phyloP scores from a whole-genome alignment of 2,888 invertebrate genomes.

The Dryococelus australis region DNA sequence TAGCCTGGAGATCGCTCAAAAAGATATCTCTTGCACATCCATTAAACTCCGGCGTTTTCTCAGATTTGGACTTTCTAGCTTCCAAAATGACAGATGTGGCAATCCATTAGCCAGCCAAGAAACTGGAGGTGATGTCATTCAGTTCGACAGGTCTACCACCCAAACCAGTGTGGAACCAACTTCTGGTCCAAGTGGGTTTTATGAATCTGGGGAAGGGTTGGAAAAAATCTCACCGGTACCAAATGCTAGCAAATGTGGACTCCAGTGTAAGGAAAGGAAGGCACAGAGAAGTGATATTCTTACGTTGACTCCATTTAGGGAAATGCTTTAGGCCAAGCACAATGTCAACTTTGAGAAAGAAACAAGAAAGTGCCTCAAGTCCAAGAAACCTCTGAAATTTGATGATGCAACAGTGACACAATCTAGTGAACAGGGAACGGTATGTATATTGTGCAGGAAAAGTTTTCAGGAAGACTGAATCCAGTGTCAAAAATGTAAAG shows the following conservation, averaged over 20 bases:
- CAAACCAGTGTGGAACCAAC: background rate
- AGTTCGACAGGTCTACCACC: background rate
- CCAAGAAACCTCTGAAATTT: too few relatives aligned
- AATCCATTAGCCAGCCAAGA: background rate
- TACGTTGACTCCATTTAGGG: background rate
- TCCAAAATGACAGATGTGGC: too few relatives aligned
- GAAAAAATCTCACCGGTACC: conserved; percentile 12
- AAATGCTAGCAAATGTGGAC: conserved; percentile 17
- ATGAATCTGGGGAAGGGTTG: background rate
- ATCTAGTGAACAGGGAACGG: too few relatives aligned
- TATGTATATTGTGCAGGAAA: too few relatives aligned
- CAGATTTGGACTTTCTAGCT: too few relatives aligned
- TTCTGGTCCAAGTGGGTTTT: background rate
- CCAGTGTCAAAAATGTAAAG: too few relatives aligned
- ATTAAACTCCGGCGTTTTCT: too few relatives aligned
- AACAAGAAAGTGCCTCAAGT: background rate
- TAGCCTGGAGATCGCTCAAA: background rate
- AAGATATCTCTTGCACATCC: too few relatives aligned
- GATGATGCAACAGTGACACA: too few relatives aligned
- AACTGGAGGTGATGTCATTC: background rate
- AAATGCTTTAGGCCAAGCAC: background rate
- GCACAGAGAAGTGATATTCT: too few relatives aligned
- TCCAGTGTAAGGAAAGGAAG: too few relatives aligned
- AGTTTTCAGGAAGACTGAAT: too few relatives aligned
- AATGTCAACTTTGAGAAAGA: background rate